These are phyloP conservation scores for Hoplostethus mediterraneus DNA, from an alignment of 2,797 vertebrate genomes.

Conservation along the genomic window DNA sequence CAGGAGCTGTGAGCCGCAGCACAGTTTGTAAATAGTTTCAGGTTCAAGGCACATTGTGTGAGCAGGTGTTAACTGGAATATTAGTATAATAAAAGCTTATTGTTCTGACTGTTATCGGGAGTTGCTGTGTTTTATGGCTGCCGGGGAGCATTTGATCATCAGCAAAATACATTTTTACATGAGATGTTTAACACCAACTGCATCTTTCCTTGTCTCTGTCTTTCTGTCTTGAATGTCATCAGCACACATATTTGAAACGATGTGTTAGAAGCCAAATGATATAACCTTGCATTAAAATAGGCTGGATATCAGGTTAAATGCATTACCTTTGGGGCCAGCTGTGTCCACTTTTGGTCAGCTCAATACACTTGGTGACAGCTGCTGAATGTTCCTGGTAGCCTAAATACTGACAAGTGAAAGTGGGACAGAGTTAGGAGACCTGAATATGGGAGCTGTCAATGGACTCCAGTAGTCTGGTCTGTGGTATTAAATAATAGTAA, in stretches of 20 bases:
- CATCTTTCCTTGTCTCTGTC: background rate
- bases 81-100: slow-evolving; percentile 75
- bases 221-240: background rate
- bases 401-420: background rate
- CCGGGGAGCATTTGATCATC: background rate
- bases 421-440: background rate
- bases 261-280: background rate
- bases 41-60: slow-evolving; percentile 66
- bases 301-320: background rate
- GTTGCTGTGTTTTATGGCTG: background rate
- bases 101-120: slow-evolving; percentile 62
- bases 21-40: slow-evolving; percentile 76
- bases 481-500: no score
- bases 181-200: background rate
- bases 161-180: background rate
- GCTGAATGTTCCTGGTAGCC: slow-evolving; percentile 1
- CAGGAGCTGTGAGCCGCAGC: slow-evolving; percentile 62
- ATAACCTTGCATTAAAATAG: background rate
- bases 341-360: background rate
- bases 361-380: background rate
- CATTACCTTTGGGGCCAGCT: background rate
- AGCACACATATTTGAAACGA: background rate
- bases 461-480: no score
- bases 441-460: background rate
- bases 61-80: slow-evolving; percentile 72